Evolutionary conservation across 1,140 invertebrate species (phyloP).

Genomic region (Elysia chlorotica): DNA sequence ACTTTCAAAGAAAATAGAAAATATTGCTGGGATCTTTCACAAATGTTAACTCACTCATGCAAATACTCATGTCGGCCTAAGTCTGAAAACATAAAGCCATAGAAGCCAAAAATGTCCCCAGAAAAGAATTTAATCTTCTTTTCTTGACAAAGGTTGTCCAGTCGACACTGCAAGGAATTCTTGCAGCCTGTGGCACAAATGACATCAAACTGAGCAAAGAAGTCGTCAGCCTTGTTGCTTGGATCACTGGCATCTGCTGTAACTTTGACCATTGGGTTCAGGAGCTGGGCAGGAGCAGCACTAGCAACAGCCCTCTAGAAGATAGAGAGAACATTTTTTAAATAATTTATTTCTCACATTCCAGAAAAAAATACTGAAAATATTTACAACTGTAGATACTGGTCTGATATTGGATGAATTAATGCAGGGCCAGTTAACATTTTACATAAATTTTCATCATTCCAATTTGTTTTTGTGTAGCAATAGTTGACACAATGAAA

Average conservation of each 20-base stretch:
- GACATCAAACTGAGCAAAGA: conserved; percentile 82
- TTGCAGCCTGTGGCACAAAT: conserved; percentile 80
- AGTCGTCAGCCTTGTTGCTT: conserved; percentile 70
- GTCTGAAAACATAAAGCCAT: conserved; percentile 91
- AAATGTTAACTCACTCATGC: conserved; percentile 63
- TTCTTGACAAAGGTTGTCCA: conserved; percentile 81
- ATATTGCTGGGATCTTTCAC: background rate
- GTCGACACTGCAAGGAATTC: conserved; percentile 72
- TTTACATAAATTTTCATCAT: no score
- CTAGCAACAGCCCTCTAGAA: conserved; percentile 84
- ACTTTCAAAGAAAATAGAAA: no score
- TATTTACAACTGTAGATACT: no score
- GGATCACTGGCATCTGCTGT: conserved; percentile 71
- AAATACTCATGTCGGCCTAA: conserved; percentile 83
- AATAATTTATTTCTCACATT: no score
- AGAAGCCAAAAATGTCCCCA: conserved; percentile 91
- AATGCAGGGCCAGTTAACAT: no score
- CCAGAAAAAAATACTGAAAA: no score
- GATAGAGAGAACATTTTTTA: conserved; percentile 30
- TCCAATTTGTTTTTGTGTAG: no score
- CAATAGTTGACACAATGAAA: no score
- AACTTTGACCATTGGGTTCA: conserved; percentile 94
- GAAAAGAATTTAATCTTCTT: conserved; percentile 84
- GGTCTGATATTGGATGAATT: no score
- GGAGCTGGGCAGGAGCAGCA: conserved; percentile 73